Evolutionary conservation across 2,113 vertebrate species (phyloP), one percentile per base, ranked within the genome.

Genomic region (Clarias batrachus): DNA sequence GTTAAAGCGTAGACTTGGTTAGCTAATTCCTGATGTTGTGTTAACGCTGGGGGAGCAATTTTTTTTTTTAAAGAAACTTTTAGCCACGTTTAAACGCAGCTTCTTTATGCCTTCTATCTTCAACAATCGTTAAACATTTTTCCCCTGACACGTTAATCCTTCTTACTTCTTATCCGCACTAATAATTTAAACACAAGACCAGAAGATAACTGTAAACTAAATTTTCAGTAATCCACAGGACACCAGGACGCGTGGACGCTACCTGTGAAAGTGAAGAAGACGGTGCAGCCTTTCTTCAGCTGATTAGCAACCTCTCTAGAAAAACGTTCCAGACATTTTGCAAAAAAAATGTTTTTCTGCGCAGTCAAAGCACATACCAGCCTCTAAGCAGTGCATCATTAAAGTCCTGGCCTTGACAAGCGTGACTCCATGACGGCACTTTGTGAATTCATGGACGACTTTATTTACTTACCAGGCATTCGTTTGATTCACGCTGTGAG

Each of bases 321-420:
- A 27, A 19, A 10, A 57, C 2, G 54, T 10, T 1, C 1, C 76
- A 56, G 76, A 21, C 25, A 33, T 68, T 48, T 37, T 37, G 11
- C 1, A 37, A 37, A 73, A 57, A 73, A 57, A 3, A 11, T 66
- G 13, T 6, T 52, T 16, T n/a, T 65, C 11, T 10, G 27, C 30
- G 21, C 17, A 73, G 73, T 25, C 48, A 4, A 0, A 4, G 19
- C 62, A 86, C 76, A 86, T 80, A 80, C 84, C 84, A 68, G 27
- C 37, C 74, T 14, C 63, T 4, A 8, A 21, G 37, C 70, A 54
- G 37, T 19, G 59, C 33, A 30, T 65, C 25, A 79, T 85, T 78
- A 85, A 33, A 19, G 17, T 37, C n/a, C 4, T 33, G 59, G 54
- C 27, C 2, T 25, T 23, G 59, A 71, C 23, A 7, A 83, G 56